Base-by-base conservation (phyloP, 64 coral and sea anemone species). In the Actinia tenebrosa region DNA sequence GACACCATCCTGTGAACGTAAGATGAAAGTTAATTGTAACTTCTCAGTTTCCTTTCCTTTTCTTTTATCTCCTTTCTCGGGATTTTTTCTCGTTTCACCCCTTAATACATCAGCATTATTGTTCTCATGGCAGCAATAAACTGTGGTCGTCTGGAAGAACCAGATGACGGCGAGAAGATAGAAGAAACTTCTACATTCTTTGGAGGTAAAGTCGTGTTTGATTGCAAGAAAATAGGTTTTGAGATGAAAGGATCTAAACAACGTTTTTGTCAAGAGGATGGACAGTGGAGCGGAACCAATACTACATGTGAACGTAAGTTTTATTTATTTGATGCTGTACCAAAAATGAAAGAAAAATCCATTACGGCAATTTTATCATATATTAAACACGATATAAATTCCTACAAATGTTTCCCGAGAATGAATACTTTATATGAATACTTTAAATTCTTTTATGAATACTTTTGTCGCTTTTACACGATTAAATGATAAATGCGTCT, bases 1-100 rank as follows among this genome's bases (percentile, higher is more conserved):
- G 2, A 27, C 18, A 53, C 92, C 92, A 55, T 87, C 78, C 19
- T 94, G 92, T 63, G 54, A 94, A 83, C 60, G 92, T 90, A 84
- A 87, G 63, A 66, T 53, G 45, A 20, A 54, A 16, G 10, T 23
- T 47, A 53, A 83, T 0, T 18, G 22, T 56, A 50, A 8, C 47
- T 18, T 14, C 3, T 37, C 30, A 37, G 30, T 54, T 83, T 4
- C 7, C 45, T 47, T 10, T 16, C 50, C 80, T 16, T 44, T 83
- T 22, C 10, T 15, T 10, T 14, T 53, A 44, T 54, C 37, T 47
- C 50, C 37, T 23, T 45, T 56, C 14, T 15, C 0, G 16, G 16
- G 47, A 4, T 50, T 50, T 50, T 50, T 8, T 50, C 7, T 50
- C 1, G 30, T 37, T 37, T 1, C 0, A 0, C 30, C 30, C 30